phyloP scores from a whole-genome alignment of 2,797 vertebrate species.

The Bryconaethiops microstoma region DNA sequence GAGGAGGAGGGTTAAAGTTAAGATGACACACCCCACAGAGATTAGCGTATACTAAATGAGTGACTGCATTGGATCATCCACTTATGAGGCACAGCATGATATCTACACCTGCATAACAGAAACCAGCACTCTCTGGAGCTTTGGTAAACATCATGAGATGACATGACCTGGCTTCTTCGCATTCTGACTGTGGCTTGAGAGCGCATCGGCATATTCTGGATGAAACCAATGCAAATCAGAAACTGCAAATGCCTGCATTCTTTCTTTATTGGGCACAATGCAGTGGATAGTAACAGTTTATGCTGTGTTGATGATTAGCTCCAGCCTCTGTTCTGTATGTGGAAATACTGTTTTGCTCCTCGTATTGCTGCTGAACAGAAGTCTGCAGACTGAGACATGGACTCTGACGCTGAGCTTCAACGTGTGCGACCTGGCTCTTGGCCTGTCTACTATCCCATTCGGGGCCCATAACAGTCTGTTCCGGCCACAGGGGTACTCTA shows the following conservation, averaged over 20 bases:
- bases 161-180: constrained; percentile 31
- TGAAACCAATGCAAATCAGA: not conserved
- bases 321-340: constrained; percentile 62
- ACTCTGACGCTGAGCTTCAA: constrained; percentile 71
- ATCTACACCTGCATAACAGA: constrained; percentile 55
- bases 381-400: constrained; percentile 68
- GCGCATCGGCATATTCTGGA: not conserved
- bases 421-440: constrained; percentile 76
- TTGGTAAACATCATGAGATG: constrained; percentile 15
- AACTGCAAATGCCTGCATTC: constrained; percentile 35
- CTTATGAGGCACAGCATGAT: constrained; percentile 54
- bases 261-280: constrained; percentile 37
- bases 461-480: constrained; percentile 70
- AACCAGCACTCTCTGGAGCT: constrained; percentile 48
- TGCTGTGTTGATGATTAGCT: constrained; percentile 63
- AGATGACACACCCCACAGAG: constrained; percentile 41
- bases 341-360: constrained; percentile 73
- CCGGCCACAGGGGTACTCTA: constrained; percentile 34
- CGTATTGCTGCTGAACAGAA: constrained; percentile 67
- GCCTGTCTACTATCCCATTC: constrained; percentile 68
- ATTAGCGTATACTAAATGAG: constrained; percentile 40
- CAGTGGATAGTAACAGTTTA: constrained; percentile 57
- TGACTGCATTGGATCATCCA: constrained; percentile 28
- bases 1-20: constrained; percentile 4
- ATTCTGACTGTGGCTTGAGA: constrained; percentile 7